These are phyloP conservation scores for Antennarius striatus DNA, from an alignment of 2,113 vertebrate species.

Conservation along the genomic window DNA sequence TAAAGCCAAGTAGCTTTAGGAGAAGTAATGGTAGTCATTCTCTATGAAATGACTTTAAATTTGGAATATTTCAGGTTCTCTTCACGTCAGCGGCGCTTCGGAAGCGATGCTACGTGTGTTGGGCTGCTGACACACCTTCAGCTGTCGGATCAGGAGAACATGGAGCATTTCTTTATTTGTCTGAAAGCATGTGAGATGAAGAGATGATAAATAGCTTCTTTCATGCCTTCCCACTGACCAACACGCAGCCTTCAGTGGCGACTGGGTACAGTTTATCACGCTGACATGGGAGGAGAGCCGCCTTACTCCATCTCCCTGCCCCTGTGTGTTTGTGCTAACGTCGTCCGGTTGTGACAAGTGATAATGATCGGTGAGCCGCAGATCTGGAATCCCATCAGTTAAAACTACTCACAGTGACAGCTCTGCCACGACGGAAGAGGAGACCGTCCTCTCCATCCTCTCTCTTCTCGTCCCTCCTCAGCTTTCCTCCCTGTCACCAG, in stretches of 20 bases:
- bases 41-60: no score
- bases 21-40: no score
- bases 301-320: slow-evolving; percentile 41
- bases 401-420: slow-evolving; percentile 66
- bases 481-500: slow-evolving; percentile 22
- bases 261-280: slow-evolving; percentile 37
- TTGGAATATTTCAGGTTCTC: no score
- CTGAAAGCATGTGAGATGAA: slow-evolving; percentile 13
- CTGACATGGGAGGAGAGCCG: slow-evolving; percentile 47
- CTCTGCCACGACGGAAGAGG: slow-evolving; percentile 35
- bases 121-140: neutral
- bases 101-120: no score
- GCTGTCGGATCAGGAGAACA: neutral
- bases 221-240: slow-evolving; percentile 27
- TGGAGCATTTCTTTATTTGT: slow-evolving; percentile 14
- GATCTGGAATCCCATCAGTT: slow-evolving; percentile 58
- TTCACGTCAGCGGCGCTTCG: no score
- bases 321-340: slow-evolving; percentile 37
- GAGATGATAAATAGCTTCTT: slow-evolving; percentile 30
- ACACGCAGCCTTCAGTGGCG: slow-evolving; percentile 22
- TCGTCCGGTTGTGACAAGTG: slow-evolving; percentile 63
- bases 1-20: no score
- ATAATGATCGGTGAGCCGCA: slow-evolving; percentile 69
- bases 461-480: neutral
- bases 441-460: neutral